These are phyloP conservation scores for Zaprionus kolodkinae DNA, from an alignment of 1,140 invertebrate species.

Conservation along the genomic window DNA sequence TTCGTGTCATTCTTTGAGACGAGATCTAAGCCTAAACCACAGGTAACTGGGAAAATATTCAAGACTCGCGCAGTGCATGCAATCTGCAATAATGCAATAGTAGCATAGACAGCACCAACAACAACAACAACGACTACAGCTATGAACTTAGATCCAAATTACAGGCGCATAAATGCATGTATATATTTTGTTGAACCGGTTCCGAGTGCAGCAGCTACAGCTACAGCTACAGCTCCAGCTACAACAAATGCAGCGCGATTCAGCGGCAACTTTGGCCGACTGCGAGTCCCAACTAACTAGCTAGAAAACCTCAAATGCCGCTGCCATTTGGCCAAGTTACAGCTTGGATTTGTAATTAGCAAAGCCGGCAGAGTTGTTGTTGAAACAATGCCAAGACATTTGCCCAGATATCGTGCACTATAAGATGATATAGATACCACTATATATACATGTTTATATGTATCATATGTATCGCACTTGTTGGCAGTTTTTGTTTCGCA, in stretches of 20 bases:
- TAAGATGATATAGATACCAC: constrained; percentile 15
- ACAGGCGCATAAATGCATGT: constrained; percentile 60
- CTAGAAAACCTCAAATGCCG: constrained; percentile 64
- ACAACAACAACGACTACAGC: constrained; percentile 25
- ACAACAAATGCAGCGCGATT: constrained; percentile 40
- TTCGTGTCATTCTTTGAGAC: constrained; percentile 7
- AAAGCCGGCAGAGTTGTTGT: constrained; percentile 18
- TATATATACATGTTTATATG: not conserved
- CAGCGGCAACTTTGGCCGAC: constrained; percentile 55
- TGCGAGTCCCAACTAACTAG: constrained; percentile 23
- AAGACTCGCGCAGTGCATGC: constrained; percentile 62
- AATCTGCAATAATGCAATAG: constrained; percentile 58
- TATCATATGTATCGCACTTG: not conserved
- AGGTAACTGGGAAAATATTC: constrained; percentile 40
- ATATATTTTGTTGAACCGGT: constrained; percentile 72
- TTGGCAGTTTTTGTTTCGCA: constrained; percentile 4
- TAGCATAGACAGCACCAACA: not conserved
- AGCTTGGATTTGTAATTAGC: constrained; percentile 47
- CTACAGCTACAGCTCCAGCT: not conserved
- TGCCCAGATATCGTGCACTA: not conserved
- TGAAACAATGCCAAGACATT: constrained; percentile 25
- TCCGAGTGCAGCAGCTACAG: constrained; percentile 36
- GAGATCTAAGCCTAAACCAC: not conserved
- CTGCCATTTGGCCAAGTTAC: constrained; percentile 53
- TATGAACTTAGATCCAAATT: constrained; percentile 73